Evolutionary conservation across 2,797 vertebrate species (phyloP), one percentile per base, ranked within the genome.

Genomic region (Enteromius thamalakanensis): DNA sequence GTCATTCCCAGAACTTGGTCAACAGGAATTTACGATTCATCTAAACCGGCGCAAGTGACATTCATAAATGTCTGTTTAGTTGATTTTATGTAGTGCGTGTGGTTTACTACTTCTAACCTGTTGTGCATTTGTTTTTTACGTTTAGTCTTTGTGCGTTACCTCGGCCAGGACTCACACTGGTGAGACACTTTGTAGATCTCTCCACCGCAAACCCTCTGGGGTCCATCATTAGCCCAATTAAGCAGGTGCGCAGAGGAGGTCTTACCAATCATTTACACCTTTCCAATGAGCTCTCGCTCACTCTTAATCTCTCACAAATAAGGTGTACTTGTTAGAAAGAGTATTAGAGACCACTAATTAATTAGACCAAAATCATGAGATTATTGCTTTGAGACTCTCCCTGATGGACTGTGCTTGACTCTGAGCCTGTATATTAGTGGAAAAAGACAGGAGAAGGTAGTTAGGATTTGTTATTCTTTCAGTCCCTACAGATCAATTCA

Each of bases 221-320:
- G 95, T 88, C 87, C 93, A 93, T 96, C 95, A 96, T 97, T 96
- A 97, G 90, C 92, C 94, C 95, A 95, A 96, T 97, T 96, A 97
- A 94, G 94, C 95, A 96, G 96, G 95, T 96, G 95, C 93, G 93
- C 89, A 93, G 93, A 95, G 94, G 94, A 95, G 93, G 93, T 93
- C 95, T 93, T 93, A 78, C 93, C 91, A 93, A 96, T 96, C 91
- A 96, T 97, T 96, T 95, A 96, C 96, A 97, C 96, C 96, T 96
- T 96, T 92, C 94, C 95, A 95, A 96, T 95, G 94, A 96, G 95
- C 95, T 94, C 94, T 88, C 82, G 93, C 92, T 93, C 94, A 94
- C 94, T 94, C 93, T 93, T 97, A 96, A 98, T 97, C 96, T 97
- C 96, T 94, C 94, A 92, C 94, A 96, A 97, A 97, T 95, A 96